Conservation (phyloP, 2,797 vertebrate species). For the Hydrolagus colliei region DNA sequence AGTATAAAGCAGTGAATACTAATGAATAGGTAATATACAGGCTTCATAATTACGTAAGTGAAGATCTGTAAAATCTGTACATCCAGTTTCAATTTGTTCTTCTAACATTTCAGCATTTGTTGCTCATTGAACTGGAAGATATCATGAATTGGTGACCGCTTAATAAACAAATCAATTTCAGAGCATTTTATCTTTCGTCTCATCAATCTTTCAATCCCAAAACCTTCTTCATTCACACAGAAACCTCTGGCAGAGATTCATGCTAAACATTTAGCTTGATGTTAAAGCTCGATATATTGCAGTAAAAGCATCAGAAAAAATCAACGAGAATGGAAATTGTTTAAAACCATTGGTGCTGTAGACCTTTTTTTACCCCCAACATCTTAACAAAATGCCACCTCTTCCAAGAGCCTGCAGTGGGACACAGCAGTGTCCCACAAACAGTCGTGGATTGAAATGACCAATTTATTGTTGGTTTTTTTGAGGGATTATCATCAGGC, state of each 20-base stretch:
- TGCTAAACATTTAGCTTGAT: neutral
- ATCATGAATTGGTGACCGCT: constrained; percentile 16
- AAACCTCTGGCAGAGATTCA: neutral
- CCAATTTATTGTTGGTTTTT: too few relatives aligned
- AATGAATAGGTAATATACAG: neutral
- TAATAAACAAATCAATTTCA: constrained; percentile 11
- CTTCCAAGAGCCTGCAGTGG: neutral
- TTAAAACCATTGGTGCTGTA: neutral
- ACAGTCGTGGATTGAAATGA: too few relatives aligned
- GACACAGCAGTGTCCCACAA: too few relatives aligned
- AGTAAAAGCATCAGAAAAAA: neutral
- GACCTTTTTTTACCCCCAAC: too few relatives aligned
- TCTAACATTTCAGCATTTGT: constrained; percentile 5
- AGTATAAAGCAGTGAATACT: constrained; percentile 9
- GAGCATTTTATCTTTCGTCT: neutral
- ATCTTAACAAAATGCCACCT: neutral
- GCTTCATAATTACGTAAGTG: constrained; percentile 9
- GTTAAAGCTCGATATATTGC: neutral
- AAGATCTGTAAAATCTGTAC: neutral
- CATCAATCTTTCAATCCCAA: neutral
- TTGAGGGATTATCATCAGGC: too few relatives aligned
- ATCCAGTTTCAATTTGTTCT: constrained; percentile 20
- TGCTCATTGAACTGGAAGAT: constrained; percentile 18
- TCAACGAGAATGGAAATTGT: neutral
- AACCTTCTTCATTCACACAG: too few relatives aligned